Conservation (phyloP, 37 sponge, comb jelly and placozoan genomes). For the Mnemiopsis leidyi region DNA sequence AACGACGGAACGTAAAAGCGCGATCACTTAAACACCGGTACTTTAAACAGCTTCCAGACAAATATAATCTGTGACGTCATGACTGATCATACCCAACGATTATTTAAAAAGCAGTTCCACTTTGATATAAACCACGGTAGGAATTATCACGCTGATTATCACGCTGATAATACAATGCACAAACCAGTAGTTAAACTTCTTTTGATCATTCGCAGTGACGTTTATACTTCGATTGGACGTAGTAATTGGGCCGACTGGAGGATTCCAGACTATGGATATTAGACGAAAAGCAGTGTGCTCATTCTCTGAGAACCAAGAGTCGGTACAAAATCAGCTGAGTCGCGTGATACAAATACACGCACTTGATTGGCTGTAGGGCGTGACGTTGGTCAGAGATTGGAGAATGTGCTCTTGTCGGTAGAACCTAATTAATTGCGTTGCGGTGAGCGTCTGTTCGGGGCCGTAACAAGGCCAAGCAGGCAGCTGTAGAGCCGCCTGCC, state of each 20-base stretch:
- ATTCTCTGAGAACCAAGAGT: background rate
- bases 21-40: too few relatives aligned
- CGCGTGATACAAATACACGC: background rate
- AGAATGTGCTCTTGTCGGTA: background rate
- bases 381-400: background rate
- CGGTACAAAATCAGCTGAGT: background rate
- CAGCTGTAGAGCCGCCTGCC: background rate
- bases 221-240: background rate
- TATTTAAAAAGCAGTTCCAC: too few relatives aligned
- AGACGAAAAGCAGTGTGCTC: background rate
- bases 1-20: too few relatives aligned
- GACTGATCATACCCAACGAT: too few relatives aligned
- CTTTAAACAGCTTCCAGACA: too few relatives aligned
- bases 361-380: background rate
- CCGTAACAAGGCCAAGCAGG: background rate
- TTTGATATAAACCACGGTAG: too few relatives aligned
- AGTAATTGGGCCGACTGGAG: background rate
- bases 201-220: background rate
- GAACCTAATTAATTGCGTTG: background rate
- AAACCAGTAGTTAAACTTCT: too few relatives aligned
- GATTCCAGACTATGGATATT: background rate
- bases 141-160: too few relatives aligned
- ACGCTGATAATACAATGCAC: too few relatives aligned
- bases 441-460: background rate
- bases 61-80: too few relatives aligned